Conservation (phyloP, 2,888 invertebrate genomes). For the Andrena camellia region DNA sequence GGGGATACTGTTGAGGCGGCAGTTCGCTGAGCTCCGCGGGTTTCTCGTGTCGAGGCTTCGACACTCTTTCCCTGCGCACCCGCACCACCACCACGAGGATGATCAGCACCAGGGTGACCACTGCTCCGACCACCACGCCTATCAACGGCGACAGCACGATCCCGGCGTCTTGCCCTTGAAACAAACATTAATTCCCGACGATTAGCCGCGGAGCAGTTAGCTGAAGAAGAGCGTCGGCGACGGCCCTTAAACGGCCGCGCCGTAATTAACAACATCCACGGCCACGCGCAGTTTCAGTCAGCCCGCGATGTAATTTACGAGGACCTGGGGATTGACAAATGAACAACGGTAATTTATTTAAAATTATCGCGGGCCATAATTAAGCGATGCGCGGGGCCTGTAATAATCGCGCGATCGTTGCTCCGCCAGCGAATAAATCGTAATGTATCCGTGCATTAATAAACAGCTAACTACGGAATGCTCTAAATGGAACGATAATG, state of each 20-base stretch:
- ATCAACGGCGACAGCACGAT: conserved; percentile 87
- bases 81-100: conserved; percentile 86
- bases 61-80: conserved; percentile 84
- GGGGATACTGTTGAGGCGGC: conserved; percentile 81
- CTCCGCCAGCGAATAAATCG: conserved; percentile 39
- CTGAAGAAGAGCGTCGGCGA: neutral
- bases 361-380: conserved; percentile 53
- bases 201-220: neutral
- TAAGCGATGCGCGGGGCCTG: conserved; percentile 47
- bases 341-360: conserved; percentile 55
- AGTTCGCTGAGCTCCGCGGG: conserved; percentile 80
- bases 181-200: conserved; percentile 36
- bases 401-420: conserved; percentile 53
- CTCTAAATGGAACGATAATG: conserved; percentile 46
- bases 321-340: conserved; percentile 57
- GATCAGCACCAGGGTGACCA: conserved; percentile 86
- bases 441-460: conserved; percentile 50
- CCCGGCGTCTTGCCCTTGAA: conserved; percentile 87
- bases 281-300: conserved; percentile 21
- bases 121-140: conserved; percentile 86
- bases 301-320: conserved; percentile 47
- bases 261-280: conserved; percentile 55
- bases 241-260: conserved; percentile 39
- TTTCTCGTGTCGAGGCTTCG: conserved; percentile 80
- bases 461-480: conserved; percentile 38